Base-by-base conservation (phyloP, 2,888 invertebrate species). In the Embidobia sp. region DNA sequence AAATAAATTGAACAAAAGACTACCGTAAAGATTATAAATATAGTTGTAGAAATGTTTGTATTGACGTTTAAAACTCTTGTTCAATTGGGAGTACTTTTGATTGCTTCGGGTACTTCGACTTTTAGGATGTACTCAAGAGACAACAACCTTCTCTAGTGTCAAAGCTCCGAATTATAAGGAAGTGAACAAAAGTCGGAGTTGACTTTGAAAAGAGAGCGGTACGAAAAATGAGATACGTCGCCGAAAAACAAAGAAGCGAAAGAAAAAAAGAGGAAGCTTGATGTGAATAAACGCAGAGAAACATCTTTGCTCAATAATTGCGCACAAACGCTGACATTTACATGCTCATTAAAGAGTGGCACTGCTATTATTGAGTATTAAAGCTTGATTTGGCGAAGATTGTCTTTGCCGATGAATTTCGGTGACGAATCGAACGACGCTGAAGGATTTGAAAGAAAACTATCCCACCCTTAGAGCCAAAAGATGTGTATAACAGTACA, bases 401-500 rank as follows among this genome's bases (percentile, higher is more conserved):
- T 35, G 8, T 11, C 35, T 35, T 35, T 35, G 35, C 10, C 11
- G 13, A 11, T 35, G 8, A 29, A 29, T 13, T 48, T 69, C 61
- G 64, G 64, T 57, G 63, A 73, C 67, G 55, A 18, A 51, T 77
- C 69, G 63, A 77, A 51, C 26, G 48, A 64, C 16, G 64, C 70
- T 72, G 69, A 73, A 76, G 67, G 61, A 64, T 73, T 76, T 73
- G 64, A 66, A 79, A 67, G 78, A 80, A 78, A 72, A 82, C 63
- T 73, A 64, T 69, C 63, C 78, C 78, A 81, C 81, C 74, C 77
- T 80, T 79, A 79, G 77, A 77, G 81, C 81, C 79, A 84, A 82
- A 82, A 83, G 81, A 82, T 83, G 82, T 83, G 81, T 84, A 85
- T 83, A 81, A 84, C 84, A 84, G 85, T 86, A 85, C 85, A 84